Evolutionary conservation across 2,113 vertebrate genomes (phyloP), one percentile per base, ranked within the genome.

Genomic region (Emydura subglobosa): DNA sequence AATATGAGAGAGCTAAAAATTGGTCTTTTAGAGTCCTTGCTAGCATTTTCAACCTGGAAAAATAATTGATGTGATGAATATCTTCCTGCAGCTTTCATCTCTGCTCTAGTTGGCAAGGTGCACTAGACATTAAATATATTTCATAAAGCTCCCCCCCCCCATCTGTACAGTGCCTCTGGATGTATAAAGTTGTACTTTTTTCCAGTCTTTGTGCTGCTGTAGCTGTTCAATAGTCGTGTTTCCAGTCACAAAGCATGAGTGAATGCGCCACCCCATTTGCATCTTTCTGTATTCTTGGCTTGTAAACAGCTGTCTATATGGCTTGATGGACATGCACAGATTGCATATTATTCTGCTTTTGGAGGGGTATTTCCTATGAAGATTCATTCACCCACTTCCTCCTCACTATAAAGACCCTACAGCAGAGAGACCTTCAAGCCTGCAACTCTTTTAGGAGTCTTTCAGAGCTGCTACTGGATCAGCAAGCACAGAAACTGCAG

Each of bases 231-330:
- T 54, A 93, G 84, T 83, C 90, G 82, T 76, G 95, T 97, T 96
- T 96, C 92, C 96, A 97, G 86, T 83, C 92, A 65, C 34, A 39
- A 53, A 6, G 31, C 61, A 87, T 83, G 68, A 93, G 84, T 13
- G 86, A 93, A 65, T 5, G 21, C 54, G 84, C 74, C 86, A 65
- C 49, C 55, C 76, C 65, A 39, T 49, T 74, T 57, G 79, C 93
- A 94, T 74, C 90, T 91, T 81, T 90, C 76, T 31, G 0, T 51
- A 86, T 79, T 44, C 93, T 65, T 97, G 97, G 95, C 96, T 85
- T 10, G 55, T 88, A 34, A 54, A 68, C 76, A 85, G 92, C 93
- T 96, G 97, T 95, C 83, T 14, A 96, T 94, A 93, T 97, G 96
- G 97, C 96, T 97, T 49, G 0, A 76, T 0, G 9, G 91, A 88